Evolutionary conservation across 2,797 vertebrate genomes (phyloP), one percentile per base, ranked within the genome.

Genomic region (Mionectes olivaceus): DNA sequence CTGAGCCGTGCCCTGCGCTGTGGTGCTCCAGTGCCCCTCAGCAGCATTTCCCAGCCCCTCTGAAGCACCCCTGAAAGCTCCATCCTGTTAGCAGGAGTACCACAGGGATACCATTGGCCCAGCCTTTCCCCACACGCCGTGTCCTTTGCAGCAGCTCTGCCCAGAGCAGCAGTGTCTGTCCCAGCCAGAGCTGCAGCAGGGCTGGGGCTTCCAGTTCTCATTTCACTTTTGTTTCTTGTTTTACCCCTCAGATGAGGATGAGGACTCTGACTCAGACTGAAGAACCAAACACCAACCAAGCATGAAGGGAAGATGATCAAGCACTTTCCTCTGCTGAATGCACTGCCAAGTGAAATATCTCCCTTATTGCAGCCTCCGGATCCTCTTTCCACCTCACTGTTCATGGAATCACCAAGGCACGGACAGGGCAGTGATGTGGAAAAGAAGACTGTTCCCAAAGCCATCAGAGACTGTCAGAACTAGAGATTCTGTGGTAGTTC

Each of bases 251-350:
- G 99, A 98, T 81, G 98, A 99, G 15, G 95, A 98, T 95, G 99
- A 98, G 0, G 98, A 99, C 95, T 99, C 98, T 0, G 99, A 99
- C 95, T 99, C 99, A 0, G 99, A 99, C 94, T 99, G 98, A 99
- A 87, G 82, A 89, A 46, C 35, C 22, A 5, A n/a, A 53, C 57
- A 68, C 49, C 70, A 77, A 41, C 41, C 41, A 60, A 77, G 69
- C 2, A 0, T 55, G 83, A 83, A 76, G 68, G 84, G 86, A 96
- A 37, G n/a, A 70, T 77, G 77, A 79, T 60, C 44, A 28, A 80
- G 91, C 61, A 59, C 89, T 46, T 78, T 81, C 33, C 70, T 70
- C 61, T 52, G 91, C 94, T 60, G 80, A 85, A 70, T 37, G 79
- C 61, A 15, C 39, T 68, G 91, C 35, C 46, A 22, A 14, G 21